Conservation (phyloP, 2,113 vertebrate species). For the Gymnarchus niloticus region DNA sequence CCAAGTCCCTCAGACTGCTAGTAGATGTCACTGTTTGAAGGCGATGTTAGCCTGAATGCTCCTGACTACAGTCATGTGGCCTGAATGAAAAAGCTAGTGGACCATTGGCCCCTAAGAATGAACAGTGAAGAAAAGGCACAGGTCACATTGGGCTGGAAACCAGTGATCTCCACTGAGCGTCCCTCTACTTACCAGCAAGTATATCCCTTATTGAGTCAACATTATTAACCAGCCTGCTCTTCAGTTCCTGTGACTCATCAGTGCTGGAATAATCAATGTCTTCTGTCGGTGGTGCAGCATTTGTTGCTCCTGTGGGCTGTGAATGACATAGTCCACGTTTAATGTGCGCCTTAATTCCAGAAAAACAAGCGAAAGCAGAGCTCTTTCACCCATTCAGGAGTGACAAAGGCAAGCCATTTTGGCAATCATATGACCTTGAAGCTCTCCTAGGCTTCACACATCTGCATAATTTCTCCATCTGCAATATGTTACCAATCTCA, state of each 20-base stretch:
- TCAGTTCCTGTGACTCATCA: no score
- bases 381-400: neutral
- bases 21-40: neutral
- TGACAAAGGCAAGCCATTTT: neutral
- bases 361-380: neutral
- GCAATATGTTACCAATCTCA: slow-evolving; percentile 44
- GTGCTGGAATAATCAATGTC: neutral
- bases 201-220: neutral
- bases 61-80: neutral
- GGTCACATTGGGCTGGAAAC: neutral
- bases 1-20: neutral
- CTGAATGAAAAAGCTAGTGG: neutral
- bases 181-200: neutral
- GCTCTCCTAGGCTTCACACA: slow-evolving; percentile 34
- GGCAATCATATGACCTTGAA: neutral
- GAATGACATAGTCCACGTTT: neutral
- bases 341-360: neutral
- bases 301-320: neutral
- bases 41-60: neutral
- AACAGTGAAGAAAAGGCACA: neutral
- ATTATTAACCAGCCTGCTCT: neutral
- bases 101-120: neutral
- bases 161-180: neutral
- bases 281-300: neutral
- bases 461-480: slow-evolving; percentile 55